Evolutionary conservation across 2,113 vertebrate genomes (phyloP).

Genomic region (Camelus dromedarius): DNA sequence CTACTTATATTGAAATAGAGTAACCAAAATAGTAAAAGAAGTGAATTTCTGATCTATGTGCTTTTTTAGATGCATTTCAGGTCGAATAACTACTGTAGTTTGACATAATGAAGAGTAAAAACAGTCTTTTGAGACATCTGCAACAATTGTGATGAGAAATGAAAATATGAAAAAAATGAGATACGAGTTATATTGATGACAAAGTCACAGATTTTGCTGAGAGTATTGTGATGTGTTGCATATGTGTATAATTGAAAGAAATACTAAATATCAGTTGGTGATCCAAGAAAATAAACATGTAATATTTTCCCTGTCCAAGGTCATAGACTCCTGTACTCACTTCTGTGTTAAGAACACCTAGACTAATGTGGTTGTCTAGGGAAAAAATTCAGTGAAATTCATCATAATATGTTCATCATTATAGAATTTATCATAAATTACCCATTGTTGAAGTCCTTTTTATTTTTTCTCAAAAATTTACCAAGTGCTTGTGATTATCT

Average conservation of each 20-base stretch:
- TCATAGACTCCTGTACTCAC: neutral
- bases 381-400: neutral
- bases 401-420: neutral
- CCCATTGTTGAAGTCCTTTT: neutral
- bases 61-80: neutral
- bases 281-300: neutral
- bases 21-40: neutral
- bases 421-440: neutral
- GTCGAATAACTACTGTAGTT: neutral
- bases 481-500: neutral
- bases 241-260: neutral
- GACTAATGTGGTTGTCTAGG: neutral
- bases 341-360: neutral
- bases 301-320: neutral
- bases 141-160: neutral
- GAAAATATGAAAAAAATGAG: conserved; percentile 1
- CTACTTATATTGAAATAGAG: neutral
- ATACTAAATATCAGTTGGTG: neutral
- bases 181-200: neutral
- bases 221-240: neutral
- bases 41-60: neutral
- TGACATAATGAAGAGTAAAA: neutral
- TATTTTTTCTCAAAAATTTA: neutral
- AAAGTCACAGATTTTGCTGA: neutral
- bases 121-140: conserved; percentile 9